Conservation (phyloP, 2,113 vertebrate species). For the Dipodomys merriami region DNA sequence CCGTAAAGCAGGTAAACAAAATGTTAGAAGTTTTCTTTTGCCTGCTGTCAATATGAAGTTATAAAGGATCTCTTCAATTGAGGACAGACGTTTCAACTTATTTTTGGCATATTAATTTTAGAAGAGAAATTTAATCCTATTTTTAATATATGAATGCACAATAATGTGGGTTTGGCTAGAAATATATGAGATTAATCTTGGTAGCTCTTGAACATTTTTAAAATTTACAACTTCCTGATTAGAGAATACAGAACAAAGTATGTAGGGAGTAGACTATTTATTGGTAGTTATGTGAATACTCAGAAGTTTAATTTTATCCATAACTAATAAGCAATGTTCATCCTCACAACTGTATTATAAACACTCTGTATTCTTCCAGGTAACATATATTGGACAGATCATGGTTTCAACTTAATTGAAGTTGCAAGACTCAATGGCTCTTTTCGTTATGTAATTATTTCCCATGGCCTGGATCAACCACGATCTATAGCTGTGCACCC, state of each 20-base stretch:
- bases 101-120: not conserved
- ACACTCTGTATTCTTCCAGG: slow-evolving; percentile 84
- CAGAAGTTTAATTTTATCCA: slow-evolving; percentile 16
- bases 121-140: not conserved
- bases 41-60: slow-evolving; percentile 53
- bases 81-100: not conserved
- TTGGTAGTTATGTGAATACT: not conserved
- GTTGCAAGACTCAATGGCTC: slow-evolving; percentile 95
- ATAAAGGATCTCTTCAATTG: not conserved
- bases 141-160: not conserved
- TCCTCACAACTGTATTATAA: slow-evolving; percentile 6
- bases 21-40: slow-evolving; percentile 56
- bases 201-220: not conserved
- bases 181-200: not conserved
- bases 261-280: not conserved
- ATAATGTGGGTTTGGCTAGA: not conserved
- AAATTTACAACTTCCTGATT: not conserved
- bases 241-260: not conserved
- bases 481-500: slow-evolving; percentile 96
- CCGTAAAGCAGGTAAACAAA: slow-evolving; percentile 44
- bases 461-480: slow-evolving; percentile 96
- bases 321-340: slow-evolving; percentile 3
- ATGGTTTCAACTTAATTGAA: slow-evolving; percentile 98
- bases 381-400: slow-evolving; percentile 99
- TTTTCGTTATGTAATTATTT: slow-evolving; percentile 96